Evolutionary conservation across 2,113 vertebrate species (phyloP), one percentile per base, ranked within the genome.

Genomic region (Corythornis madagascariensis): DNA sequence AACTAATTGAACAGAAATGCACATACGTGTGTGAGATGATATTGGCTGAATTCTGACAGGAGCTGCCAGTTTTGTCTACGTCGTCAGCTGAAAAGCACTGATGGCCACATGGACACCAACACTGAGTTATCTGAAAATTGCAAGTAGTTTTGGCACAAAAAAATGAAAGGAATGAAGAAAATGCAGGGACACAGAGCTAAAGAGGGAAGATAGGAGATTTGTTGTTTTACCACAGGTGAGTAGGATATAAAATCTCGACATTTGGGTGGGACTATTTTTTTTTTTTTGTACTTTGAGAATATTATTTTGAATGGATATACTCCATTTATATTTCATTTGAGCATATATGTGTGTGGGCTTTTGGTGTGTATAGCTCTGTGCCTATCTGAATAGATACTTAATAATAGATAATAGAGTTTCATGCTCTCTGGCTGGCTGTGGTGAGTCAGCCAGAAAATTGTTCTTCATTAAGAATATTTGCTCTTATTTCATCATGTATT

Each of bases 21-120:
- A 85, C 50, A 87, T 94, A 82, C 50, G 0, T 83, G 71, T 85
- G 55, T 65, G 78, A 95, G 84, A 92, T 87, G 33, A 82, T 93
- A 79, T 79, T 95, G 87, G 89, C 74, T 92, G 79, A n/a, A 80
- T 85, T 89, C 50, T 92, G 78, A 65, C 47, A 85, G 87, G 64
- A 93, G 70, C 82, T 96, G 95, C 88, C 85, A 94, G 81, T 70
- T 95, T 91, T 92, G 78, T 96, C 87, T 94, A 0, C 91, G 94
- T 94, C 81, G 90, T 92, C 84, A 90, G 83, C 89, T 48, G 91
- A 92, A 96, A 93, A 92, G 78, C 85, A 59, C 71, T 85, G 91
- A 88, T 85, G 93, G 90, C 85, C 93, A 92, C 91, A 87, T 91
- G 91, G 87, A 63, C 89, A 84, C 61, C 74, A 89, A 75, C 74